phyloP scores from a whole-genome alignment of 2,888 invertebrate genomes.

The Plagodis pulveraria region DNA sequence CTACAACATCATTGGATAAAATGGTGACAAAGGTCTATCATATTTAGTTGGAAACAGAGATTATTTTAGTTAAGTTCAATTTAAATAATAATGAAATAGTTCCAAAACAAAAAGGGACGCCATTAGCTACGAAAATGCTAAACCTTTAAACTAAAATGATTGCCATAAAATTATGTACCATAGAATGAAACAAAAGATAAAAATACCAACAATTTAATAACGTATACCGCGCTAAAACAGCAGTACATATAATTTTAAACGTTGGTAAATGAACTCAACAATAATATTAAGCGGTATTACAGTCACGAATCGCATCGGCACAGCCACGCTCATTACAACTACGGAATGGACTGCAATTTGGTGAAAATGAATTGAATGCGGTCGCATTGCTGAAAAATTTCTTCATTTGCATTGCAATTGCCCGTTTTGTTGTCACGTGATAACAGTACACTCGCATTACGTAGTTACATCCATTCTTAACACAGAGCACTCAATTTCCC shows the following conservation, averaged over 20 bases:
- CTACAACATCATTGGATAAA: no score
- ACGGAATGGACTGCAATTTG: constrained; percentile 72
- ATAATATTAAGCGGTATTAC: constrained; percentile 63
- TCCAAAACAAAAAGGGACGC: no score
- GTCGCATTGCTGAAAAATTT: constrained; percentile 59
- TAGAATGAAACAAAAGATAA: constrained; percentile 1
- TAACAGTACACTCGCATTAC: not conserved
- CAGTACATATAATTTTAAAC: constrained; percentile 40
- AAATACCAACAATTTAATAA: constrained; percentile 12
- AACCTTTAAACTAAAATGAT: no score
- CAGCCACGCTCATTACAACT: constrained; percentile 66
- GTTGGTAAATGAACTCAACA: constrained; percentile 55
- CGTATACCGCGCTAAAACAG: constrained; percentile 8
- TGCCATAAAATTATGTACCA: not conserved
- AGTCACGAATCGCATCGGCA: constrained; percentile 65
- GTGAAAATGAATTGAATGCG: constrained; percentile 67
- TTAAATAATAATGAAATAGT: no score
- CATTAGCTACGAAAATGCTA: no score
- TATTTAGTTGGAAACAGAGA: no score
- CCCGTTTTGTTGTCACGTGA: constrained; percentile 24
- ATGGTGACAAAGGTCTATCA: no score
- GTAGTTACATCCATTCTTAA: no score
- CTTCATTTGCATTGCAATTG: constrained; percentile 52
- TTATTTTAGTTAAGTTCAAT: no score
- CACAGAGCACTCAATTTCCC: no score